Base-by-base conservation (phyloP, 2,113 vertebrate species). In the Ammodytes dubius region DNA sequence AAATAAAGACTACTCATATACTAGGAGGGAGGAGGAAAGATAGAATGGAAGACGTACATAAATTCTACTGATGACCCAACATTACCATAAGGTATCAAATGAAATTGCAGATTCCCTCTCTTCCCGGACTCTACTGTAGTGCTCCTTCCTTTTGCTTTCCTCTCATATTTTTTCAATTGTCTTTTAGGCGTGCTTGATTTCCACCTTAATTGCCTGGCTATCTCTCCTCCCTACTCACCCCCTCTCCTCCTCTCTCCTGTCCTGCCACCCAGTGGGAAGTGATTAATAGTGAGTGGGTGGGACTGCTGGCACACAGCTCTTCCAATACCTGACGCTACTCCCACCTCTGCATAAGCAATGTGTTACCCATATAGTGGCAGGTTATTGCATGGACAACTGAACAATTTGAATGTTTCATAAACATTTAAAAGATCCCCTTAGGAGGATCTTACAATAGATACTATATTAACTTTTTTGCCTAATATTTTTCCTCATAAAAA, bases 61-160 rank as follows among this genome's bases (percentile, higher is more conserved):
- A 68, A 65, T 54, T 65, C 72, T 15, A 76, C 87, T 88, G 87
- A 93, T 89, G 88, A 93, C 80, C 74, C 81, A 71, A 86, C 94
- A 90, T 92, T 70, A 78, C 79, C 78, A 77, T 87, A 91, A 93
- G 64, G 84, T 89, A 88, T 92, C 87, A 92, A 90, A 93, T 93
- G 71, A 91, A 67, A 84, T 66, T 77, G 85, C 77, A 91, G 77
- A 91, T 85, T 83, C 76, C 69, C 50, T 84, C 71, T 76, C 76
- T 54, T 74, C 45, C 57, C 19, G 7, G 15, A 57, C 57, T 81
- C 73, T 1, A 57, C 52, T 82, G 50, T 71, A 27, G 27, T 77
- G 59, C 39, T 79, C 39, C 53, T 54, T 52, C 40, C 70, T 69
- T 60, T 57, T 49, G 12, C 71, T 67, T 56, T 60, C 43, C 35